phyloP scores from a whole-genome alignment of 2,113 vertebrate genomes.

The Gambusia affinis region DNA sequence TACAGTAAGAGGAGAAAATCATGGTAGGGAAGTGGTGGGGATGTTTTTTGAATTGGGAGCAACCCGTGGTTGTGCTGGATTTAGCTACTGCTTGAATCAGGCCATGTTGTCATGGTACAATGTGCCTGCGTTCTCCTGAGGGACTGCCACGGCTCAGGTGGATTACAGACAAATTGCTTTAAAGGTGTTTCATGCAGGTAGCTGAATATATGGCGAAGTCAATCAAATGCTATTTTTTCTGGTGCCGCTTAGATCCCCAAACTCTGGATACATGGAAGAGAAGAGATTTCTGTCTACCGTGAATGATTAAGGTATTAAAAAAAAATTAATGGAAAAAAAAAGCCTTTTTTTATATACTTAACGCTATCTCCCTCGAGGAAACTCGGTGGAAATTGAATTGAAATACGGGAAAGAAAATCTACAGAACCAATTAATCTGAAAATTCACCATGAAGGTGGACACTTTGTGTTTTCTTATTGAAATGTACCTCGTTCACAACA shows the following conservation, averaged over 20 bases:
- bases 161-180: conserved; percentile 54
- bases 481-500: conserved; percentile 2
- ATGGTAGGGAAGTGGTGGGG: conserved; percentile 38
- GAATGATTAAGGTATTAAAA: not conserved
- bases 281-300: not conserved
- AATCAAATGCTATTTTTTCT: conserved; percentile 41
- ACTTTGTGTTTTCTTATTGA: not conserved
- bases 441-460: conserved; percentile 9
- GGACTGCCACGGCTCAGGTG: conserved; percentile 48
- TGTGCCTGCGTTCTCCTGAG: conserved; percentile 44
- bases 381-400: not conserved
- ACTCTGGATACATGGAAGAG: conserved; percentile 1
- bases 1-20: conserved; percentile 54
- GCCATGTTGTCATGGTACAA: conserved; percentile 62
- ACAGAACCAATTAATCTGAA: conserved; percentile 3
- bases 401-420: not conserved
- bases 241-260: conserved; percentile 2
- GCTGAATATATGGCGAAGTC: conserved; percentile 29
- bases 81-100: conserved; percentile 64
- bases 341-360: conserved; percentile 3
- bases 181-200: conserved; percentile 24
- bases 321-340: not conserved
- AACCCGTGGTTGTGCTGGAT: conserved; percentile 52
- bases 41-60: conserved; percentile 50
- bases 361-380: conserved; percentile 1